Conservation (phyloP, 2,113 vertebrate species). For the Percopsis transmontana region DNA sequence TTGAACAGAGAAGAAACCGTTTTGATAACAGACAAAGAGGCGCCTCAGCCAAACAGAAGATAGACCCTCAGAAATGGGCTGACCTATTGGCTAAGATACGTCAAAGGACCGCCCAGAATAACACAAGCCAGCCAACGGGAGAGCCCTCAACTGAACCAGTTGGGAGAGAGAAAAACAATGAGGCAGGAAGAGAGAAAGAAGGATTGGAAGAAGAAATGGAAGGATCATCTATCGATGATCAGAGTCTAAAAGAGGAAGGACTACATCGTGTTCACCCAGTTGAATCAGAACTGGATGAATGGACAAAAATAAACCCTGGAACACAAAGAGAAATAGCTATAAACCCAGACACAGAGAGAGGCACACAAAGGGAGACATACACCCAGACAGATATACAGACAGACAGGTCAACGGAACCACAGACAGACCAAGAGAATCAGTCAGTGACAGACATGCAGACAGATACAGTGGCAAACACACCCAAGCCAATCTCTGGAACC, state of each 20-base stretch:
- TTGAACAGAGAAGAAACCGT: constrained; percentile 78
- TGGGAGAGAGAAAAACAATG: constrained; percentile 4
- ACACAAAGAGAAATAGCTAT: constrained; percentile 18
- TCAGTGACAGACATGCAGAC: constrained; percentile 22
- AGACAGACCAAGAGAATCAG: constrained; percentile 20
- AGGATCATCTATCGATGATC: constrained; percentile 80
- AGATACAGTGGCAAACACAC: constrained; percentile 14
- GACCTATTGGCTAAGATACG: constrained; percentile 89
- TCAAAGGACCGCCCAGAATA: constrained; percentile 73
- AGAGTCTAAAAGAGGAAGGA: constrained; percentile 62
- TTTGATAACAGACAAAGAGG: constrained; percentile 82
- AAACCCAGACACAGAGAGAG: constrained; percentile 26
- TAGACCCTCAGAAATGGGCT: constrained; percentile 91
- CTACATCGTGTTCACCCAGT: constrained; percentile 41
- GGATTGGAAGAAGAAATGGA: constrained; percentile 54
- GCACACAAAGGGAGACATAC: constrained; percentile 21
- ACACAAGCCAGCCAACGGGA: constrained; percentile 37
- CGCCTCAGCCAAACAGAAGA: constrained; percentile 82
- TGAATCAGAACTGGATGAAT: constrained; percentile 11
- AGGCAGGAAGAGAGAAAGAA: constrained; percentile 14
- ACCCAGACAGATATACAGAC: constrained; percentile 13
- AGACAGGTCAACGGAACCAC: constrained; percentile 6
- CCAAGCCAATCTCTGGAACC: constrained; percentile 26
- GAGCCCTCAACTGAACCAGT: constrained; percentile 20
- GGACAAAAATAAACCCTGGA: constrained; percentile 1